phyloP scores from a whole-genome alignment of 2,113 vertebrate species.

The Craseonycteris thonglongyai region DNA sequence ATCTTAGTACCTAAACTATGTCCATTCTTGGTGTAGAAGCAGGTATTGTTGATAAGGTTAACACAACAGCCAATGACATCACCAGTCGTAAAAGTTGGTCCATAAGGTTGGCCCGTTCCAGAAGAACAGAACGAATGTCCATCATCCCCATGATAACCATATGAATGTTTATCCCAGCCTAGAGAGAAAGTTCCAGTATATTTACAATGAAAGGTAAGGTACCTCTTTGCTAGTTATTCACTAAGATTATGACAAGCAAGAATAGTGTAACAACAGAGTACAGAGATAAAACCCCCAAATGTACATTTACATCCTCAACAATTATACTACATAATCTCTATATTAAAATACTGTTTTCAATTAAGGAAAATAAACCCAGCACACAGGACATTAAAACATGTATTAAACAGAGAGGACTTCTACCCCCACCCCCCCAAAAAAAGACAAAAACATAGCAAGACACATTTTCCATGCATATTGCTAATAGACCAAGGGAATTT shows the following conservation, averaged over 20 bases:
- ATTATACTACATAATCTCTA: not conserved
- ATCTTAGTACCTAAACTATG: slow-evolving; percentile 86
- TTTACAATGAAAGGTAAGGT: slow-evolving; percentile 52
- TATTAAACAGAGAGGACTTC: not conserved
- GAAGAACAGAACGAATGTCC: slow-evolving; percentile 90
- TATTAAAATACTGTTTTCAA: not conserved
- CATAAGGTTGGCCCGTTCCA: slow-evolving; percentile 87
- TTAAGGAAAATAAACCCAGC: slow-evolving; percentile 31
- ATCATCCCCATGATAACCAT: slow-evolving; percentile 89
- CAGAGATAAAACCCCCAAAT: not conserved
- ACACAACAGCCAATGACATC: slow-evolving; percentile 89
- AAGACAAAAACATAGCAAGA: not conserved
- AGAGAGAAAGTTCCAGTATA: slow-evolving; percentile 66
- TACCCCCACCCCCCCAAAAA: too few relatives aligned
- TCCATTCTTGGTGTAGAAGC: slow-evolving; percentile 90
- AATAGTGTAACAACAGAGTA: not conserved
- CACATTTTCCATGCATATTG: not conserved
- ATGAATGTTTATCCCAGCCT: slow-evolving; percentile 90
- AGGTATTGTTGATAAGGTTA: slow-evolving; percentile 88
- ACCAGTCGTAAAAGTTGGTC: slow-evolving; percentile 87
- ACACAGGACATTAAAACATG: not conserved
- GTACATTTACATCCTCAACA: slow-evolving; percentile 19
- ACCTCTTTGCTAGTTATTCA: not conserved
- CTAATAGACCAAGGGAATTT: slow-evolving; percentile 4
- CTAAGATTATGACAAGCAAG: not conserved